Percentiles rank a stretch among this genome's conserved stretches.
Evolutionary conservation across 2,113 vertebrate genomes (phyloP).

Genomic region (Tetrao urogallus): DNA sequence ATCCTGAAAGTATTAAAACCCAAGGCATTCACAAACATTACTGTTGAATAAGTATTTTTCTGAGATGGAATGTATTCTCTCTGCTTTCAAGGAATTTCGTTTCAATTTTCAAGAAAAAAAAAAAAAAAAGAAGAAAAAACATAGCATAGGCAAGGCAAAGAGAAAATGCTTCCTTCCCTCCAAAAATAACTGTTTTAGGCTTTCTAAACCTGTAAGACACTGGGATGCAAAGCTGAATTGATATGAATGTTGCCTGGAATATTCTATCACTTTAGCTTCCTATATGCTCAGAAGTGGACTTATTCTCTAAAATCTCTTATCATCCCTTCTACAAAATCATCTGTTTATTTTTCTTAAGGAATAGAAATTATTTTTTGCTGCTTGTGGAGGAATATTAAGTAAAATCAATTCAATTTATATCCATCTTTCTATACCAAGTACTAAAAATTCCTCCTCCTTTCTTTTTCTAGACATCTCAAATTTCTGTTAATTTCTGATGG

Average conservation of each 20-base stretch:
- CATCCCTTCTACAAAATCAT: background rate
- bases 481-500: background rate
- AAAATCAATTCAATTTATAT: background rate
- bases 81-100: background rate
- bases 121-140: background rate
- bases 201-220: background rate
- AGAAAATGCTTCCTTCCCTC: background rate
- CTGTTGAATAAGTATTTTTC: background rate
- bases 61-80: background rate
- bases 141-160: background rate
- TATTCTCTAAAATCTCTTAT: background rate
- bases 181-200: background rate
- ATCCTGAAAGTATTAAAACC: background rate
- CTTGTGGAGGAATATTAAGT: background rate
- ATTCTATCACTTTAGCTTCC: background rate
- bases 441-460: background rate
- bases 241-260: background rate
- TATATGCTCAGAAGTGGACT: background rate
- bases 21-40: background rate
- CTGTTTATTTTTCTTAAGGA: background rate
- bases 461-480: background rate
- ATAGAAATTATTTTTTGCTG: background rate
- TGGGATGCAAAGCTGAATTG: background rate
- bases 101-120: background rate
- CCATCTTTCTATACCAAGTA: background rate